Percentiles rank a stretch among this genome's conserved stretches.
phyloP scores from a whole-genome alignment of 2,797 vertebrate genomes.

The Ctenopoma multispine region DNA sequence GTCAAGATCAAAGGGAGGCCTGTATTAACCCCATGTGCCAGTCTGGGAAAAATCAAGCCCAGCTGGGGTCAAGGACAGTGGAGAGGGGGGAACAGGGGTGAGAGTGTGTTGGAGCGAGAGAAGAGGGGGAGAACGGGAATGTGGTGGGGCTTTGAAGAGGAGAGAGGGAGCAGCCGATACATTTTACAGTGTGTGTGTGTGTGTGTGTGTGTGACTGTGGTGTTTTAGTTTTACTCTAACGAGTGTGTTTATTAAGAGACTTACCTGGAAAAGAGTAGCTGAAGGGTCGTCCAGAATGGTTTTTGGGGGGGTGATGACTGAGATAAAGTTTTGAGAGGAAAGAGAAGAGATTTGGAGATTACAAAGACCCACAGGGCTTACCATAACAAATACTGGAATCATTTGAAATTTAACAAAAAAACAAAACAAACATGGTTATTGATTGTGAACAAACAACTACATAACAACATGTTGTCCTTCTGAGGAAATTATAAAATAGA shows the following conservation, averaged over 20 bases:
- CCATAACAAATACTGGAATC: not conserved
- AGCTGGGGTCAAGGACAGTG: slow-evolving; percentile 83
- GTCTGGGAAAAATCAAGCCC: slow-evolving; percentile 85
- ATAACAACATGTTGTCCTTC: no score
- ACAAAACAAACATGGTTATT: not conserved
- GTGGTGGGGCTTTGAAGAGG: slow-evolving; percentile 71
- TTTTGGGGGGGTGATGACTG: slow-evolving; percentile 86
- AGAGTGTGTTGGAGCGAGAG: slow-evolving; percentile 54
- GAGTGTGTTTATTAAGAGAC: slow-evolving; percentile 18
- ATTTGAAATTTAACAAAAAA: not conserved
- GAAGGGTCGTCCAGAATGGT: slow-evolving; percentile 76
- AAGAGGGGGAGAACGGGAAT: slow-evolving; percentile 53
- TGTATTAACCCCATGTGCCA: slow-evolving; percentile 84
- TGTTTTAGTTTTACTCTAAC: slow-evolving; percentile 19
- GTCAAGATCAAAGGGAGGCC: slow-evolving; percentile 78
- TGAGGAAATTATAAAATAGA: no score
- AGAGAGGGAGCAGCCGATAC: slow-evolving; percentile 56
- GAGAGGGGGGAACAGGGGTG: slow-evolving; percentile 64
- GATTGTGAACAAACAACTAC: not conserved
- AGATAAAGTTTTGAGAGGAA: slow-evolving; percentile 25
- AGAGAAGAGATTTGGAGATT: not conserved
- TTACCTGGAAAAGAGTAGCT: slow-evolving; percentile 84
- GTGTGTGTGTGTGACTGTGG: no score
- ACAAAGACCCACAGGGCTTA: not conserved
- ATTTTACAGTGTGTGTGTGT: slow-evolving; percentile 54